Conservation (phyloP, 2,797 vertebrate species). For the Australoheros facetus region DNA sequence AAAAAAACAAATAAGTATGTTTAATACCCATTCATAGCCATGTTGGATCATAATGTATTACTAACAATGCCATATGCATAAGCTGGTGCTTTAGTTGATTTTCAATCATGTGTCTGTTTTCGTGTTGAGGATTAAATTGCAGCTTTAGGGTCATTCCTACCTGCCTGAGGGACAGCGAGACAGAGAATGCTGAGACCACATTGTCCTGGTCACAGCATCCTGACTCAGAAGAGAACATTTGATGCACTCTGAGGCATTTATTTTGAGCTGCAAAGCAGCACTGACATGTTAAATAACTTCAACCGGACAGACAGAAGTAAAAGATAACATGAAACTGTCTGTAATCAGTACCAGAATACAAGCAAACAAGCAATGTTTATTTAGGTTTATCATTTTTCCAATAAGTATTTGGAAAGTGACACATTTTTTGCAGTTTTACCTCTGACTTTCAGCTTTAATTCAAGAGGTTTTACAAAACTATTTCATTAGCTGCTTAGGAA, state of each 20-base stretch:
- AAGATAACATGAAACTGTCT: not conserved
- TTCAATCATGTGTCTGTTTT: not conserved
- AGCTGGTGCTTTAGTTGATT: not conserved
- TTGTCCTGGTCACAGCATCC: slow-evolving; percentile 22
- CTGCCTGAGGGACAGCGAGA: not conserved
- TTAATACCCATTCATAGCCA: not conserved
- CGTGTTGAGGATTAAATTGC: not conserved
- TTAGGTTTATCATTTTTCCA: not conserved
- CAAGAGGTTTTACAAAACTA: not conserved
- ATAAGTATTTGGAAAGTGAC: no score
- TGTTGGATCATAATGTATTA: not conserved
- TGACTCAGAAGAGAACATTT: not conserved
- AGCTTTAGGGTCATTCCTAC: not conserved
- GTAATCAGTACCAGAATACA: not conserved
- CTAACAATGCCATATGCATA: not conserved
- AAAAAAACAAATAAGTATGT: not conserved
- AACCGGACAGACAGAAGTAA: not conserved
- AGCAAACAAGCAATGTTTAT: not conserved
- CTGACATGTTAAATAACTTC: not conserved
- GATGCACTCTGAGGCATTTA: not conserved
- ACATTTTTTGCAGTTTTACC: no score
- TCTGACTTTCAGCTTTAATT: not conserved
- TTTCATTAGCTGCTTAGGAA: not conserved
- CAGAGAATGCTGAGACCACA: slow-evolving; percentile 10
- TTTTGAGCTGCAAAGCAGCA: slow-evolving; percentile 1